Conservation (phyloP, 2,113 vertebrate species). For the Pachycephala philippinensis region DNA sequence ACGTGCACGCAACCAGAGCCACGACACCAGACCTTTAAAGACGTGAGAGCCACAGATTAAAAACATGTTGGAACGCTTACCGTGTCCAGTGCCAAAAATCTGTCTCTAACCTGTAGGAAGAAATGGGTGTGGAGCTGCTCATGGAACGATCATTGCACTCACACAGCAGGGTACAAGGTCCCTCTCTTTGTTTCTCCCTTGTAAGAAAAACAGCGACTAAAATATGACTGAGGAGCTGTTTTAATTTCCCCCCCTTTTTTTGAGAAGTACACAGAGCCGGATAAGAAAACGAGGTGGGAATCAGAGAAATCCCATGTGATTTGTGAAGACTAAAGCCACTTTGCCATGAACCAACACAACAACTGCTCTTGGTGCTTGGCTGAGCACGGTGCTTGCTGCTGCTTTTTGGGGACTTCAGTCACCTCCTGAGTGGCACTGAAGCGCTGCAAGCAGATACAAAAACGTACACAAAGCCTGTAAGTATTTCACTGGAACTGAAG, state of each 20-base stretch:
- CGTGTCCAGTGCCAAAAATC: constrained; percentile 82
- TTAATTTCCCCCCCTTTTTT: background rate
- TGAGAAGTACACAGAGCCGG: background rate
- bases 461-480: background rate
- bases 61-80: constrained; percentile 85
- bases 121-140: constrained; percentile 64
- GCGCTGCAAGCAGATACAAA: background rate
- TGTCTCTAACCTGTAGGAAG: constrained; percentile 77
- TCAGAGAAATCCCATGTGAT: background rate
- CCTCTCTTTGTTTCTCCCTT: background rate
- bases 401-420: background rate
- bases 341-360: background rate
- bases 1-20: constrained; percentile 72
- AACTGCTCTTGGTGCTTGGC: background rate
- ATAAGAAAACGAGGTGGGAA: background rate
- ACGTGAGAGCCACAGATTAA: constrained; percentile 73
- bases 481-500: background rate
- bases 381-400: background rate
- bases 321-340: background rate
- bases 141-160: constrained; percentile 61
- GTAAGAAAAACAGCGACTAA: background rate
- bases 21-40: constrained; percentile 78
- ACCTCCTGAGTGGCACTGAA: background rate
- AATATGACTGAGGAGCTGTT: background rate
- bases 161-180: background rate